phyloP scores from a whole-genome alignment of 2,888 invertebrate genomes.

The Caenorhabditis imperialis region DNA sequence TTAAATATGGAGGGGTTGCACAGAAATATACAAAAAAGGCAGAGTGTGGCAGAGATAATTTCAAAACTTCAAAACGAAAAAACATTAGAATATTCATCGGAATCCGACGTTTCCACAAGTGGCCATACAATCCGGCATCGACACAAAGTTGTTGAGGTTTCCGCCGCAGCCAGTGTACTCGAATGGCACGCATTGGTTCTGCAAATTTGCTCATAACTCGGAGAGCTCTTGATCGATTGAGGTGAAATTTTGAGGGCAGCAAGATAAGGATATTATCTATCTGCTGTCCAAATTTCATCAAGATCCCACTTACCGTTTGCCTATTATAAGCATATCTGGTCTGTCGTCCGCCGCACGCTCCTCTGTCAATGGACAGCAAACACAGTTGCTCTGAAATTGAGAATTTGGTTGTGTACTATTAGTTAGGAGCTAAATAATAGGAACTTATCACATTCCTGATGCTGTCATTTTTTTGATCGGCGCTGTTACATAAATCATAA shows the following conservation, averaged over 20 bases:
- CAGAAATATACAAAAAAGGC: slow-evolving; percentile 31
- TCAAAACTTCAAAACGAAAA: slow-evolving; percentile 22
- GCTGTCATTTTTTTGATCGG: slow-evolving; percentile 56
- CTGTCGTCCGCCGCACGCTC: slow-evolving; percentile 75
- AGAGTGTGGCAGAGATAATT: slow-evolving; percentile 42
- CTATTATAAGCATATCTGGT: slow-evolving; percentile 77
- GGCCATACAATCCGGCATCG: slow-evolving; percentile 73
- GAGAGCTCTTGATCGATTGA: too few relatives aligned
- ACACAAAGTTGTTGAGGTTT: slow-evolving; percentile 76
- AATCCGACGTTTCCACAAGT: slow-evolving; percentile 76
- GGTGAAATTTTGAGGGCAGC: not conserved
- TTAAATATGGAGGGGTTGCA: slow-evolving; percentile 15
- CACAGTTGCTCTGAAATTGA: slow-evolving; percentile 74
- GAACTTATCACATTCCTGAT: slow-evolving; percentile 40
- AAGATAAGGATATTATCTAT: not conserved
- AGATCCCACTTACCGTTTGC: slow-evolving; percentile 74
- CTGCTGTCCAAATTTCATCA: too few relatives aligned
- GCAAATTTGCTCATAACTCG: too few relatives aligned
- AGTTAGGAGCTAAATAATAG: not conserved
- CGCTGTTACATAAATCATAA: slow-evolving; percentile 58
- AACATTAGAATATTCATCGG: slow-evolving; percentile 34
- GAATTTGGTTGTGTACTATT: too few relatives aligned
- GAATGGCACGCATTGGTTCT: slow-evolving; percentile 76
- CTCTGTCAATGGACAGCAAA: slow-evolving; percentile 76
- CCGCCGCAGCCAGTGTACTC: slow-evolving; percentile 77